Evolutionary conservation across 92 coral and sea anemone species (phyloP).

Genomic region (Parazoanthus swiftii): DNA sequence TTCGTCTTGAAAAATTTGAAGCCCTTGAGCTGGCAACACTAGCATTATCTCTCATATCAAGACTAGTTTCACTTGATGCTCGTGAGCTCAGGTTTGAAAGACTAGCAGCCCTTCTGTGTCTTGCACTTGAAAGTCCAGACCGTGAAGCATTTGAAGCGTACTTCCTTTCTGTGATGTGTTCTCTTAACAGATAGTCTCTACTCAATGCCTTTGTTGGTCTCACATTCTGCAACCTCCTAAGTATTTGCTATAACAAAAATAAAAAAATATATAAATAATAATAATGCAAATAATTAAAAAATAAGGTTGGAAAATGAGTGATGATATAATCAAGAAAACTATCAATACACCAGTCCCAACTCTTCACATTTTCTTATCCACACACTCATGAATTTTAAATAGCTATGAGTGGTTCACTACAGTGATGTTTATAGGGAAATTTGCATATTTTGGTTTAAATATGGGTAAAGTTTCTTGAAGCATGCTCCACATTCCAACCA

Average conservation of each 20-base stretch:
- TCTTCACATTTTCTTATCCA: too few species aligned
- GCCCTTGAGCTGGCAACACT: constrained; percentile 74
- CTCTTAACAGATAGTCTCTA: constrained; percentile 70
- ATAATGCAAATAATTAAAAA: background rate
- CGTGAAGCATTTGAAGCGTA: constrained; percentile 70
- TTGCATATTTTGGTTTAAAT: too few species aligned
- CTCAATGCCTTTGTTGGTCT: constrained; percentile 79
- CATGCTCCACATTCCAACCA: too few species aligned
- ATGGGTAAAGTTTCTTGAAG: too few species aligned
- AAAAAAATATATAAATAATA: background rate
- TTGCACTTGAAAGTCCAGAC: constrained; percentile 76
- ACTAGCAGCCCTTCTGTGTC: constrained; percentile 53
- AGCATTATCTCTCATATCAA: constrained; percentile 58
- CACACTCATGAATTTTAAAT: too few species aligned
- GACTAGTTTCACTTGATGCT: constrained; percentile 72
- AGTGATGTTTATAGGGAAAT: too few species aligned
- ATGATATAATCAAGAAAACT: background rate
- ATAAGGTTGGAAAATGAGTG: background rate
- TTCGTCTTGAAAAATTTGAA: constrained; percentile 63
- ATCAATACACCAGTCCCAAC: too few species aligned
- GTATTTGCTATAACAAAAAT: constrained; percentile 68
- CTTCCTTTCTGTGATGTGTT: constrained; percentile 65
- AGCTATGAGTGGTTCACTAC: too few species aligned
- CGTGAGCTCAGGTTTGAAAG: constrained; percentile 50
- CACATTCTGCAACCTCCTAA: constrained; percentile 80